phyloP scores from a whole-genome alignment of 2,113 vertebrate species.

The Stegostoma tigrinum region DNA sequence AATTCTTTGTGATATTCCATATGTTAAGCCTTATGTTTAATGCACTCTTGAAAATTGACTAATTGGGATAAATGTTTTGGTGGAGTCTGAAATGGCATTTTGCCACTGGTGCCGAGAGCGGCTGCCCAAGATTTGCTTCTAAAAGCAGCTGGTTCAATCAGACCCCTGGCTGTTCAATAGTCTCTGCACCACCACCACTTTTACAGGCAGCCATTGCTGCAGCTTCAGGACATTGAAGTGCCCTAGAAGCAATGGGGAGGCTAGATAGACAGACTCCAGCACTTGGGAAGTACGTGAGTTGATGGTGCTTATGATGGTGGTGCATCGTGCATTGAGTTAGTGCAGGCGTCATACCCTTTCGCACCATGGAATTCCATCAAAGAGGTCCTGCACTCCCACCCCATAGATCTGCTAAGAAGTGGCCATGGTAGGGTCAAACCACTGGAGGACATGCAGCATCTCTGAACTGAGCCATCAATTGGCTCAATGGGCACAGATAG shows the following conservation, averaged over 20 bases:
- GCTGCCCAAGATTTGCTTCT: not conserved
- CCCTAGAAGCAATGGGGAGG: not conserved
- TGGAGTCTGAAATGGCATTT: not conserved
- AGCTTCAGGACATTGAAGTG: not conserved
- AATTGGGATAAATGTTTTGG: not conserved
- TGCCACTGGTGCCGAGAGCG: not conserved
- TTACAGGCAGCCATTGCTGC: too few species aligned
- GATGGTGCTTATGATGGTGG: too few species aligned
- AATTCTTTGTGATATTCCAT: not conserved
- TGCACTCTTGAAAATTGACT: not conserved
- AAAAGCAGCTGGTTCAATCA: not conserved
- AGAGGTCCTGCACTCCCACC: too few species aligned
- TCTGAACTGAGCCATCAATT: not conserved
- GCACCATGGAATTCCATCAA: not conserved
- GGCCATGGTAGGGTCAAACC: too few species aligned
- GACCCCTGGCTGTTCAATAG: not conserved
- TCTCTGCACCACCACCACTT: not conserved
- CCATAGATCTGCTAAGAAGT: not conserved
- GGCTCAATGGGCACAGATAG: not conserved
- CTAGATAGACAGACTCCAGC: not conserved
- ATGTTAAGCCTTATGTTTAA: not conserved
- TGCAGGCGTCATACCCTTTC: not conserved
- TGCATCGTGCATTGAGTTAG: too few species aligned
- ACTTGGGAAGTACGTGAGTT: not conserved
- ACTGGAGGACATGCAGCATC: too few species aligned